Base-by-base conservation (phyloP, 1,140 invertebrate genomes). In the Pentalonia nigronervosa region DNA sequence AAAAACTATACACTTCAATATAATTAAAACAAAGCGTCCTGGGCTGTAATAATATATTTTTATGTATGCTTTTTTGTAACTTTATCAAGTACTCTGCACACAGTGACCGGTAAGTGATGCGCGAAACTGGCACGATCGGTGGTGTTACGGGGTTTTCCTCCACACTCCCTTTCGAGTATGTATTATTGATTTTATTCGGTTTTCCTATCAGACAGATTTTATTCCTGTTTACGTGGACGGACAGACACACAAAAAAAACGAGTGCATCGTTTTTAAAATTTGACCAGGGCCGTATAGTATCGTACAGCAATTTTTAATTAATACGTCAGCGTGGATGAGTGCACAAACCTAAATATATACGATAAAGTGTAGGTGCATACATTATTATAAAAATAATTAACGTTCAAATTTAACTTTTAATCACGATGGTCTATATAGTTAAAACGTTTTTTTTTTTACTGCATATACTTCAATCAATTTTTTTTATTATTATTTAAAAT, bases 111-210 rank as follows among this genome's bases (percentile, higher is more conserved):
- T 76, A 76, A 76, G 60, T 76, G 60, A 76, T 76, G 60, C 60
- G 30, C 30, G 60, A 76, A 30, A 76, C 60, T 76, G 60, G n/a
- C n/a, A 76, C 30, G 60, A n/a, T 76, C 60, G 60, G 60, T 67
- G 60, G 60, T 20, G 60, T 76, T 76, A n/a, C 23, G 14, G 60
- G 30, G 60, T n/a, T 76, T 67, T 67, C n/a, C n/a, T 30, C 60
- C 60, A 76, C 60, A 17, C n/a, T 30, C 25, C 83, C 84, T 9
- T 87, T 48, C 86, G 47, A 50, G 47, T n/a, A 86, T 47, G 36
- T 41, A 86, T 86, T 88, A 88, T 88, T 88, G 86, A 88, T 88
- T 88, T 88, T 88, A 88, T 88, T 50, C 86, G 47, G 86, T 88
- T 88, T 88, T 48, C 86, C 86, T 88, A 34, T 48, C 30, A 47